phyloP scores from a whole-genome alignment of 2,888 invertebrate species.

The Cephus rjabovi region DNA sequence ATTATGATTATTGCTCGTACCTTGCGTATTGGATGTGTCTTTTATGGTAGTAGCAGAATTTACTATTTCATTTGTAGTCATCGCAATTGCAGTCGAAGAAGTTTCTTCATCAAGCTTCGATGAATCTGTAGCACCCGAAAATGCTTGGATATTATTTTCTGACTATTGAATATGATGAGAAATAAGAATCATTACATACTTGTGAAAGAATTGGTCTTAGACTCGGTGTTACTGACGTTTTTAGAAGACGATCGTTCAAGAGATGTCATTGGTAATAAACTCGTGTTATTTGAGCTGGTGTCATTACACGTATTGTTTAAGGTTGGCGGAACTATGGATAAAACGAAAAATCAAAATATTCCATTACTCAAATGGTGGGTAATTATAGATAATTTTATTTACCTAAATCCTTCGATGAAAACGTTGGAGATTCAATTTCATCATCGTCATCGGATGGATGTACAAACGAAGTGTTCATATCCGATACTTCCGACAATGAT shows the following conservation, averaged over 20 bases:
- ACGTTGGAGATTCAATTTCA: background rate
- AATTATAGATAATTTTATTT: constrained; percentile 18
- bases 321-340: background rate
- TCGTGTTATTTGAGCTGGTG: background rate
- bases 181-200: background rate
- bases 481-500: constrained; percentile 21
- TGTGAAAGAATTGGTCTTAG: background rate
- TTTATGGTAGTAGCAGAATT: background rate
- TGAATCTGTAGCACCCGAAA: too few relatives aligned
- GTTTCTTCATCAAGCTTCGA: background rate
- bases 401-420: constrained; percentile 5
- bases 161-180: background rate
- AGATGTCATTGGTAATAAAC: background rate
- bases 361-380: background rate
- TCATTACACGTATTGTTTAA: background rate
- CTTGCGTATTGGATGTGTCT: background rate
- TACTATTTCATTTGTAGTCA: background rate
- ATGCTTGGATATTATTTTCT: too few relatives aligned
- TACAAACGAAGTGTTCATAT: constrained; percentile 26
- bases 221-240: too few relatives aligned
- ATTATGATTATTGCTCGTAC: background rate
- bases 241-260: background rate
- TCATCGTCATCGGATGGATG: constrained; percentile 26
- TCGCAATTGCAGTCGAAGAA: background rate
- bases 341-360: too few relatives aligned